phyloP scores from a whole-genome alignment of 2,797 vertebrate species.

The Lepilemur ruficaudatus region DNA sequence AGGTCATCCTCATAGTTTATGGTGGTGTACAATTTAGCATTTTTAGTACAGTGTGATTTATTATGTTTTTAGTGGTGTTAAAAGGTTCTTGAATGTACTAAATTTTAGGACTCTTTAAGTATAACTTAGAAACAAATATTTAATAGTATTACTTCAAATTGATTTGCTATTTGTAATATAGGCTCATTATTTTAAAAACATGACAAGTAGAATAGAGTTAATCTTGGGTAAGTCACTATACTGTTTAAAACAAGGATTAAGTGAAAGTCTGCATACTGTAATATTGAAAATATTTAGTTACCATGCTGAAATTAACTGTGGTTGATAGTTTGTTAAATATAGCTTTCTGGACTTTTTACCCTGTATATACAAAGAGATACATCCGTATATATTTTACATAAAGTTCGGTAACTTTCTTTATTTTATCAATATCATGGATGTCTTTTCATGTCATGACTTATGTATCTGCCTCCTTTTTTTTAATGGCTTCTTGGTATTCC shows the following conservation, averaged over 20 bases:
- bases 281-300: conserved; percentile 1
- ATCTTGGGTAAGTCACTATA: not conserved
- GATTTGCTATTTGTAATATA: not conserved
- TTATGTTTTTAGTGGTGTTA: conserved; percentile 28
- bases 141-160: not conserved
- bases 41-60: conserved; percentile 17
- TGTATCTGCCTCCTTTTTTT: not conserved
- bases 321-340: not conserved
- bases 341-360: not conserved
- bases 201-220: not conserved
- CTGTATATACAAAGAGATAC: not conserved
- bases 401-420: not conserved
- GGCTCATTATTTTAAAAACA: not conserved
- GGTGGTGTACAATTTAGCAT: not conserved
- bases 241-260: not conserved
- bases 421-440: conserved; percentile 3
- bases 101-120: not conserved
- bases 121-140: not conserved
- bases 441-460: not conserved
- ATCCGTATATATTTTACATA: not conserved
- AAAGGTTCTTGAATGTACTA: not conserved
- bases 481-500: too few relatives aligned
- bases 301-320: not conserved
- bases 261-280: not conserved
- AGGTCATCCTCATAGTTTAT: not conserved